Conservation (phyloP, 1,140 invertebrate species). For the Metaphire vulgaris region DNA sequence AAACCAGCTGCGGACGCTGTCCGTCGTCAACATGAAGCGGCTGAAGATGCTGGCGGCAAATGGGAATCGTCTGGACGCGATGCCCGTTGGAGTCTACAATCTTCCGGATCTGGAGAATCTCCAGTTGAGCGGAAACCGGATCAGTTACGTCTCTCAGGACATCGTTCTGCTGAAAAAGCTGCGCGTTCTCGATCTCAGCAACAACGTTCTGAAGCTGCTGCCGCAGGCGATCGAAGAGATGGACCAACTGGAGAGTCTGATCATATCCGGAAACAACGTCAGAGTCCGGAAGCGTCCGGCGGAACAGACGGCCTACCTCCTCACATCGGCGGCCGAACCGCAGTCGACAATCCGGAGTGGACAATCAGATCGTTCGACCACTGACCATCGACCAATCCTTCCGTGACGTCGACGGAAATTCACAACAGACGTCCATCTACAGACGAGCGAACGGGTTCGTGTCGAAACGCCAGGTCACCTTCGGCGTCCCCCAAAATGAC, state of each 20-base stretch:
- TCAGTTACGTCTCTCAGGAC: constrained; percentile 39
- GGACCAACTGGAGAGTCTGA: constrained; percentile 39
- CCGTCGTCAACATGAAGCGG: constrained; percentile 38
- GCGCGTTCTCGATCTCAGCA: constrained; percentile 39
- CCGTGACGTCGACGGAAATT: too few relatives aligned
- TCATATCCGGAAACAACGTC: constrained; percentile 38
- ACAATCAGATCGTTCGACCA: too few relatives aligned
- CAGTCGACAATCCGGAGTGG: too few relatives aligned
- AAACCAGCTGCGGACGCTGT: constrained; percentile 40
- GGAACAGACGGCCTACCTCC: not conserved
- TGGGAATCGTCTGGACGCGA: constrained; percentile 39
- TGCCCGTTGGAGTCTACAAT: constrained; percentile 40
- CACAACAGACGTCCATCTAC: too few relatives aligned
- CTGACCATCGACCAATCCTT: too few relatives aligned
- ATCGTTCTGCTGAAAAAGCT: constrained; percentile 40
- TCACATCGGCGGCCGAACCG: not conserved
- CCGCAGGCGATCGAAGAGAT: constrained; percentile 41
- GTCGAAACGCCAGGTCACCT: too few relatives aligned
- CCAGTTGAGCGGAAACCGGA: constrained; percentile 38
- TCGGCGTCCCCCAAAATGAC: too few relatives aligned
- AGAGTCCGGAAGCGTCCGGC: not conserved
- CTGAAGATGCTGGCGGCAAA: constrained; percentile 40
- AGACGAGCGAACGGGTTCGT: too few relatives aligned
- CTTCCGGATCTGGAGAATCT: constrained; percentile 37
- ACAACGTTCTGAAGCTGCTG: constrained; percentile 40